Evolutionary conservation across 2,113 vertebrate species (phyloP).

Genomic region (Thinocorus orbignyianus): DNA sequence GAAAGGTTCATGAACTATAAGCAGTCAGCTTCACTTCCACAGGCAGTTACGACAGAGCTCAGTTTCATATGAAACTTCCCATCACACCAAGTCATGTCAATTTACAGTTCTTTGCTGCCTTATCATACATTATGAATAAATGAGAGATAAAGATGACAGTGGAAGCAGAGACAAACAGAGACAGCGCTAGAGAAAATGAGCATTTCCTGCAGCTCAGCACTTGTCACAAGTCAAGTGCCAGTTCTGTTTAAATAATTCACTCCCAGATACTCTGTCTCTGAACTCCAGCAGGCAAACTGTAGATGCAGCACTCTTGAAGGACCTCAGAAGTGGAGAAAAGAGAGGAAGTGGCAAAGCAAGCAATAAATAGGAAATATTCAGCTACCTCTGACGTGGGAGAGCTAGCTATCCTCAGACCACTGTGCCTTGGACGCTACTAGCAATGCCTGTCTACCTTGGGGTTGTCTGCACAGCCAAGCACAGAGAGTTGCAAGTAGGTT

Average conservation of each 20-base stretch:
- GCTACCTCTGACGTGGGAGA: not conserved
- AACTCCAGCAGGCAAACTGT: not conserved
- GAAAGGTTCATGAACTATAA: not conserved
- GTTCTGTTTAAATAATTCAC: not conserved
- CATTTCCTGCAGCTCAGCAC: not conserved
- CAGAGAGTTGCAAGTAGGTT: not conserved
- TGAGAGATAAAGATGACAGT: not conserved
- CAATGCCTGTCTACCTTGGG: accelerated
- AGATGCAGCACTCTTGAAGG: not conserved
- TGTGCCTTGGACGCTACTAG: not conserved
- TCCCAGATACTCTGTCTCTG: not conserved
- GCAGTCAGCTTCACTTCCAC: not conserved
- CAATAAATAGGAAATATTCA: not conserved
- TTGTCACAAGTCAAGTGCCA: not conserved
- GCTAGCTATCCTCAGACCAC: not conserved
- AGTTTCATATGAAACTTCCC: not conserved
- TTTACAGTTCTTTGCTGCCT: not conserved
- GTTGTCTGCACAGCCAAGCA: not conserved
- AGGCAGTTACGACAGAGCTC: not conserved
- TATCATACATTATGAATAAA: not conserved
- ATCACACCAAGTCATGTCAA: not conserved
- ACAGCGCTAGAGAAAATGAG: not conserved
- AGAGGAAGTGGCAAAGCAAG: not conserved
- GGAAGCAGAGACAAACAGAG: not conserved
- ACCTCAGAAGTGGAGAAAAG: not conserved